Evolutionary conservation across 2,888 invertebrate species (phyloP).

Genomic region (Pristionchus arcanus): DNA sequence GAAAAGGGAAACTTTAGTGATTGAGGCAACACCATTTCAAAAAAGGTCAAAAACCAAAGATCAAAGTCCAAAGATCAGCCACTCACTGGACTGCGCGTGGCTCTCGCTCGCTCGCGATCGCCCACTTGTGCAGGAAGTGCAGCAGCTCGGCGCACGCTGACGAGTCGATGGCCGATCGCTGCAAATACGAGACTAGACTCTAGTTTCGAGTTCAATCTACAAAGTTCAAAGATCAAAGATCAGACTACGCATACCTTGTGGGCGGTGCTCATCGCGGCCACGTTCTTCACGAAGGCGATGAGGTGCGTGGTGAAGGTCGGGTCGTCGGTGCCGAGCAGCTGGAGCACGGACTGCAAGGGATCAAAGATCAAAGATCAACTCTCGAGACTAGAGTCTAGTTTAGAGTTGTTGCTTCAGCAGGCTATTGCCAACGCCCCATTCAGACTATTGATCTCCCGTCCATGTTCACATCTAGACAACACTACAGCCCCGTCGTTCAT

Average conservation of each 20-base stretch:
- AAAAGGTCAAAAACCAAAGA: not conserved
- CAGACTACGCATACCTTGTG: constrained; percentile 45
- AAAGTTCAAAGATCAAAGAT: not conserved
- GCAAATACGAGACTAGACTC: not conserved
- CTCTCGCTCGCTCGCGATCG: not conserved
- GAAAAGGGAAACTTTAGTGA: no score
- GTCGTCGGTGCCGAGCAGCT: constrained; percentile 43
- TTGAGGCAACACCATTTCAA: not conserved
- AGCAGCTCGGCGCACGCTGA: not conserved
- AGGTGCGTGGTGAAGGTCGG: constrained; percentile 21
- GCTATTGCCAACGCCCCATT: no score
- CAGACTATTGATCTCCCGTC: no score
- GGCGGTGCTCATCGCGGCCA: constrained; percentile 10
- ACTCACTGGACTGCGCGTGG: not conserved
- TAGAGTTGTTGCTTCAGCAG: not conserved
- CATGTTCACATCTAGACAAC: no score
- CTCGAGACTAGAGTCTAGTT: constrained; percentile 18
- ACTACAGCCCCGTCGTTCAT: no score
- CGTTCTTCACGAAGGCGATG: constrained; percentile 10
- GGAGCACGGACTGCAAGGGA: constrained; percentile 9
- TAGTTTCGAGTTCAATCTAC: not conserved
- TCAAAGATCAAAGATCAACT: not conserved
- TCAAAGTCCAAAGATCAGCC: not conserved
- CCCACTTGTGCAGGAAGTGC: constrained; percentile 43
- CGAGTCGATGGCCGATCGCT: constrained; percentile 3